Evolutionary conservation across 2,113 vertebrate genomes (phyloP).

Genomic region (Neolamprologus sp.): DNA sequence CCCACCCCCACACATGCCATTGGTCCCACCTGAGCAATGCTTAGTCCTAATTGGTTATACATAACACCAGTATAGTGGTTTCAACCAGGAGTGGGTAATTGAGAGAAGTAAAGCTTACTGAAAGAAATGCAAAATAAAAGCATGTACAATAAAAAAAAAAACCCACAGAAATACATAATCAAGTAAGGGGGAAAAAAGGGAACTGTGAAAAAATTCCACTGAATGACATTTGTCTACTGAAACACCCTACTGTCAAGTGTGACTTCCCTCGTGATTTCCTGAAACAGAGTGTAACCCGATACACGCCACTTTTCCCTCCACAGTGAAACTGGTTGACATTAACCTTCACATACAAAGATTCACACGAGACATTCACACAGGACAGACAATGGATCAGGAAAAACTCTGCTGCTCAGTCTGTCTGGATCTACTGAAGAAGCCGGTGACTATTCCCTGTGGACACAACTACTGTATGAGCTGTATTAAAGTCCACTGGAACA

Average conservation of each 20-base stretch:
- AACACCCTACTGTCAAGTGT: background rate
- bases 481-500: rapidly evolving
- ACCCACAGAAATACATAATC: background rate
- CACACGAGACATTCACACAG: rapidly evolving
- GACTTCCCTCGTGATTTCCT: background rate
- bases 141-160: background rate
- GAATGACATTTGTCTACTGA: background rate
- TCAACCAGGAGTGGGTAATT: background rate
- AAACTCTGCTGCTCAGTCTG: background rate
- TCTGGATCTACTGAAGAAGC: background rate
- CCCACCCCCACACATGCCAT: background rate
- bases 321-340: background rate
- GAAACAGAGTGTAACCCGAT: background rate
- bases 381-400: background rate
- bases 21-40: background rate
- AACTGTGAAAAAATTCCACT: background rate
- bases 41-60: background rate
- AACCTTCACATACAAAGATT: rapidly evolving
- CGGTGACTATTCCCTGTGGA: background rate
- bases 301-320: background rate
- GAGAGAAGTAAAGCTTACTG: background rate
- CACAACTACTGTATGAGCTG: background rate
- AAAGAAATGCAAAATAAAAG: background rate
- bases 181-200: rapidly evolving
- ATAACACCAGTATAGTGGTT: background rate